These are phyloP conservation scores for Scolopax mira DNA, from an alignment of 2,113 vertebrate species.

Conservation along the genomic window DNA sequence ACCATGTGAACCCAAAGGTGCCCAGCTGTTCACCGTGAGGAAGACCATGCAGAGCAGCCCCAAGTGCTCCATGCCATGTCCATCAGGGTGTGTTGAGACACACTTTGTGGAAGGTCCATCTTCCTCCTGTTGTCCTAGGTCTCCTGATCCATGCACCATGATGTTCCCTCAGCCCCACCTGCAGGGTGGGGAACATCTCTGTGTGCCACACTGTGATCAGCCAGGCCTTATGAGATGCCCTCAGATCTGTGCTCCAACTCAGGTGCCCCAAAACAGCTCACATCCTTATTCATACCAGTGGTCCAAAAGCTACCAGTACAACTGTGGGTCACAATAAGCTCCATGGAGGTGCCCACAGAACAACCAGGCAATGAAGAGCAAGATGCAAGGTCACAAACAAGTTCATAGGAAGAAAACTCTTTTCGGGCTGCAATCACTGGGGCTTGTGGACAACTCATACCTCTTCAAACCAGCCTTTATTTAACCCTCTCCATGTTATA, in stretches of 20 bases:
- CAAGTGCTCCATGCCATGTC: accelerated
- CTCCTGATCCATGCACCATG: neutral
- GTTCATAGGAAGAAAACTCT: neutral
- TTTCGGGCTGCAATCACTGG: neutral
- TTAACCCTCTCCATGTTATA: neutral
- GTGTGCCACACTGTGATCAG: neutral
- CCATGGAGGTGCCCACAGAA: accelerated
- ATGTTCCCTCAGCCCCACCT: neutral
- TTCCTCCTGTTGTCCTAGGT: neutral
- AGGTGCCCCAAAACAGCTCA: neutral
- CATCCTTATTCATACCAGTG: conserved; percentile 45
- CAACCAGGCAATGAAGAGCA: neutral
- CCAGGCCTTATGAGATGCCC: accelerated
- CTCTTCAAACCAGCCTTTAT: neutral
- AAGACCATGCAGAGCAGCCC: neutral
- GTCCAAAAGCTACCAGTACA: conserved; percentile 39
- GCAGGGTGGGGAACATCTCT: neutral
- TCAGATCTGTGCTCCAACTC: neutral
- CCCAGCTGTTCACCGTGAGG: neutral
- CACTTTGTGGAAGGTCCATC: neutral
- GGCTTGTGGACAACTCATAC: neutral
- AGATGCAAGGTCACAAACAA: neutral
- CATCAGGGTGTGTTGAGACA: neutral
- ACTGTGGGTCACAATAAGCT: neutral
- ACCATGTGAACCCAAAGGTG: accelerated